Evolutionary conservation across 1,140 invertebrate genomes (phyloP), one percentile per base, ranked within the genome.

Genomic region (Coelopa frigida): DNA sequence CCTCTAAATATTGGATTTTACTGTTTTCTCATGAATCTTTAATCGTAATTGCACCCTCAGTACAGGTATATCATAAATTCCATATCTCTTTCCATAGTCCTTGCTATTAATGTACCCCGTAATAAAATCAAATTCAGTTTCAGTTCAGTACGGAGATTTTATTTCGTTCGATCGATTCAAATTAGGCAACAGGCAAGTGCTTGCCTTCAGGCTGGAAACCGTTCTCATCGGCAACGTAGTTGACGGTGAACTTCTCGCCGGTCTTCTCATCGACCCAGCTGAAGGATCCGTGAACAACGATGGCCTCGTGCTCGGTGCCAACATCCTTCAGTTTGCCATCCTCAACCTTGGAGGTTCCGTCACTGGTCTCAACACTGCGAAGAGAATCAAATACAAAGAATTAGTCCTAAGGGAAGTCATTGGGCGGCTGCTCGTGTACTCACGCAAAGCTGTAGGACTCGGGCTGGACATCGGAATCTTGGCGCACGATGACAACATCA

Each of bases 121-220:
- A n/a, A n/a, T n/a, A n/a, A n/a, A n/a, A n/a, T n/a, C n/a, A n/a
- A n/a, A n/a, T n/a, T n/a, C n/a, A n/a, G n/a, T n/a, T n/a, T n/a
- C n/a, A n/a, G n/a, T n/a, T n/a, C n/a, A n/a, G n/a, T n/a, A n/a
- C n/a, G n/a, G n/a, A n/a, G n/a, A n/a, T n/a, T n/a, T n/a, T n/a
- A n/a, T n/a, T n/a, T n/a, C n/a, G n/a, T n/a, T n/a, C n/a, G n/a
- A n/a, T n/a, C n/a, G n/a, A n/a, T n/a, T n/a, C n/a, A n/a, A n/a
- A n/a, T n/a, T n/a, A n/a, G n/a, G n/a, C n/a, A 79, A 84, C 17
- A 65, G 64, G 64, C 23, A 83, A 57, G 61, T 82, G 79, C 12
- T 70, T 76, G n/a, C 79, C 80, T 50, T 72, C 51, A 3, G 83
- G 80, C 43, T 79, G 79, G 73, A 82, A 86, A 18, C 83, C 83